Base-by-base conservation (phyloP, 2,888 invertebrate genomes). In the Macroteleia sp. region DNA sequence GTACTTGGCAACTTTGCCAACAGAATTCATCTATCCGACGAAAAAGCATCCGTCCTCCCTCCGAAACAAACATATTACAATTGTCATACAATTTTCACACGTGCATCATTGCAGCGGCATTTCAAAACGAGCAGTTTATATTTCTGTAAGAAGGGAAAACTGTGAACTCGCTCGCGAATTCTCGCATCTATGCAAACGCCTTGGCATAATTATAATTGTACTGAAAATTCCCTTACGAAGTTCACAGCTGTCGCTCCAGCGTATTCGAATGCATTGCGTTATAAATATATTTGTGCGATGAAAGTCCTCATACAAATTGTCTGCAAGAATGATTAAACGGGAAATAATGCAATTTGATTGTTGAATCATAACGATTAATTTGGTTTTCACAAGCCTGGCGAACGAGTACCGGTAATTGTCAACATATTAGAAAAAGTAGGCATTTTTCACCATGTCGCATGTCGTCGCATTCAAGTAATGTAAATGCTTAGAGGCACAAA, bases 141-240 rank as follows among this genome's bases (percentile, higher is more conserved):
- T 48, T 56, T 56, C 48, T 44, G 30, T 36, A 30, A 54, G 39
- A 20, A 22, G 20, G 54, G 41, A 48, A 54, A 56, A 46, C 56
- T 39, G 22, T 16, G 42, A 64, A 52, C 30, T 50, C 50, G 28
- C 46, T 16, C 44, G 36, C 56, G 30, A 56, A 54, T 56, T 62
- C 56, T 36, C 56, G 28, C 59, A 73, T 54, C 59, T 74, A 59
- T 44, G 48, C 50, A 41, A 44, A 54, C 19, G 56, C 44, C 61
- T 54, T 59, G 59, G 44, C 57, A 64, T 76, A 76, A 76, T 70
- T 57, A 76, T 64, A 62, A 79, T 73, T 79, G 52, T 62, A 75
- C 81, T 48, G 82, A 78, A 80, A 86, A 89, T 89, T 89, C 86
- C 84, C 85, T 90, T 88, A 90, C 86, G 89, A 89, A 87, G 80